These are phyloP conservation scores for Margaritifera margaritifera DNA, from an alignment of 2,888 invertebrate genomes.

Conservation along the genomic window DNA sequence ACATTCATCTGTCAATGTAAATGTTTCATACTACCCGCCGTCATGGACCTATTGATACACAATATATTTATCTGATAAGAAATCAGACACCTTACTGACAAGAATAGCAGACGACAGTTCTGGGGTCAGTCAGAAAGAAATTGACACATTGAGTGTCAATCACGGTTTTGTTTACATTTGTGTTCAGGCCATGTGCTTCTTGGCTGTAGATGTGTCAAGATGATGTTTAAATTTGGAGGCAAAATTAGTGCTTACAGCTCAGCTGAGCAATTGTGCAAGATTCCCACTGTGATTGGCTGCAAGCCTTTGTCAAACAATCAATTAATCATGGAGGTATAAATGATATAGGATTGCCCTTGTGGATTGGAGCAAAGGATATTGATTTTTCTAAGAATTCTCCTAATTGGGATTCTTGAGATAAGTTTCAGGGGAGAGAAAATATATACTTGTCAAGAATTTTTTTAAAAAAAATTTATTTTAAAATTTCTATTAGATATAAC, in stretches of 20 bases:
- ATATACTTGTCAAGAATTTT: no score
- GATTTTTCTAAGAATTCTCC: no score
- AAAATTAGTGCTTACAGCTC: conserved; percentile 47
- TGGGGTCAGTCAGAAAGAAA: no score
- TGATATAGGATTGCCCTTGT: no score
- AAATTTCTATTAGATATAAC: no score
- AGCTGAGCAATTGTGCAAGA: conserved; percentile 49
- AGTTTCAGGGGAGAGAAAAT: no score
- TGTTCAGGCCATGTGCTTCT: conserved; percentile 23
- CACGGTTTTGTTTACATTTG: conserved; percentile 25
- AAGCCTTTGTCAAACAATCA: conserved; percentile 51
- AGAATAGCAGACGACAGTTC: no score
- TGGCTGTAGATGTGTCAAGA: conserved; percentile 12
- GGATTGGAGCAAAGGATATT: no score
- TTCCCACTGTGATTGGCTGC: conserved; percentile 54
- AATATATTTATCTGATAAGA: no score
- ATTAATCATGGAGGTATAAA: conserved; percentile 44
- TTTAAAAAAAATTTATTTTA: no score
- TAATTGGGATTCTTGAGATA: no score
- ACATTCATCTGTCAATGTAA: conserved; percentile 10
- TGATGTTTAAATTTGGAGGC: conserved; percentile 64
- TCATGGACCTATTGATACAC: conserved; percentile 5
- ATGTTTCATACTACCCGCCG: conserved; percentile 33
- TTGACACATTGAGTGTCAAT: neutral
- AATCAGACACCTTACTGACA: no score